phyloP scores from a whole-genome alignment of 2,113 vertebrate species.

The Dryoscopus gambensis region DNA sequence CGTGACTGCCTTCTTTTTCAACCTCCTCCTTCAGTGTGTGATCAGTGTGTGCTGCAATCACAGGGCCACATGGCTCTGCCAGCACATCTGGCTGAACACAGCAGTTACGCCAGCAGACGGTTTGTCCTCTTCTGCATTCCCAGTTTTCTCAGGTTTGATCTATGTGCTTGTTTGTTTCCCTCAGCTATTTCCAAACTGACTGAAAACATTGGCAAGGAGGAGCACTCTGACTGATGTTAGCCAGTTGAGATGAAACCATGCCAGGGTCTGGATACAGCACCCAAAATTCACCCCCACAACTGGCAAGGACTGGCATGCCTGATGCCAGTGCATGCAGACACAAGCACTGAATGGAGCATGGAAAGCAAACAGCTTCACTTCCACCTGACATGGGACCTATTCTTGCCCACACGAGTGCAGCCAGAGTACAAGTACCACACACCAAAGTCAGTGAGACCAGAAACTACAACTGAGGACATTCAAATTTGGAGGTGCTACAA shows the following conservation, averaged over 20 bases:
- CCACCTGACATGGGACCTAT: not conserved
- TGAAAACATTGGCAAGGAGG: not conserved
- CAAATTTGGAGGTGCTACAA: not conserved
- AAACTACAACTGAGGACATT: not conserved
- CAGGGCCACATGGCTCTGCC: not conserved
- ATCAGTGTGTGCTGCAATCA: not conserved
- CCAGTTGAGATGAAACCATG: not conserved
- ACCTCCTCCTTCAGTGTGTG: not conserved
- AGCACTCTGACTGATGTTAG: not conserved
- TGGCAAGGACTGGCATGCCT: not conserved
- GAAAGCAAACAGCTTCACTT: not conserved
- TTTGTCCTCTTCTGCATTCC: not conserved
- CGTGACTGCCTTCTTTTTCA: not conserved
- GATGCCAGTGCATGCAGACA: not conserved
- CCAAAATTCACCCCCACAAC: slow-evolving; percentile 39
- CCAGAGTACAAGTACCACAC: not conserved
- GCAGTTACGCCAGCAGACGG: not conserved
- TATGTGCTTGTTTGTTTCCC: not conserved
- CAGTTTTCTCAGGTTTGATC: not conserved
- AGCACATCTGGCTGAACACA: not conserved
- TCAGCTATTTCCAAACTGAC: not conserved
- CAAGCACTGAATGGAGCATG: fast-evolving
- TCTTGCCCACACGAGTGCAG: fast-evolving
- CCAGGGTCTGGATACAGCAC: not conserved
- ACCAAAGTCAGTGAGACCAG: fast-evolving